Evolutionary conservation across 2,888 invertebrate genomes (phyloP), one percentile per base, ranked within the genome.

Genomic region (Rhyacophila evoluta): DNA sequence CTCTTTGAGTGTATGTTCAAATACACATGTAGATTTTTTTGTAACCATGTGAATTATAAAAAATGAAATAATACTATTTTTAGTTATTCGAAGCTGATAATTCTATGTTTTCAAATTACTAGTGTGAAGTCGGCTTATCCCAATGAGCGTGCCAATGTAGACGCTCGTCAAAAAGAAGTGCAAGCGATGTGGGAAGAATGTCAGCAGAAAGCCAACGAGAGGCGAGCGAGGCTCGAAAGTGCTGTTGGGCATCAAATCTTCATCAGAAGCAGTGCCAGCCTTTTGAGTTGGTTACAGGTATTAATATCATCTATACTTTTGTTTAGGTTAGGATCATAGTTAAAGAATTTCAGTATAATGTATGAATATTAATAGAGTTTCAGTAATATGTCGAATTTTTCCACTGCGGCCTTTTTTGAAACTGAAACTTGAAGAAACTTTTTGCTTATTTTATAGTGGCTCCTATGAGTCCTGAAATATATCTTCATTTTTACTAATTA

Each of bases 221-320:
- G 98, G 0, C 92, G 97, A 83, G 92, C 93, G 0, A 90, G 97
- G 70, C 91, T 99, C 36, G 97, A 98, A 87, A 97, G 96, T 85
- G 97, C 98, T 1, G 98, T 98, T 1, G 98, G 98, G 0, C 95
- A 96, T 85, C 98, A 98, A 87, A 96, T 98, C 85, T 97, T 98
- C 87, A 94, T 94, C 85, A 94, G 93, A 85, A 95, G 96, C 85
- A 94, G 95, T 10, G 94, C 95, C 83, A 95, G 94, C 76, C 88
- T 96, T 77, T 88, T 95, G n/a, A 92, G 92, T 79, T 97, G 97
- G 97, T 92, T 95, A 5, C 92, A 93, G 88, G 89, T 89, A 39
- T 19, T n/a, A 15, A 33, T 4, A 33, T 33, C 29, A 6, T 33
- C 29, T n/a, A n/a, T n/a, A n/a, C n/a, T n/a, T n/a, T n/a, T n/a